These are phyloP conservation scores for Brachionus sp. DNA, from an alignment of 1,140 invertebrate genomes.

Conservation along the genomic window DNA sequence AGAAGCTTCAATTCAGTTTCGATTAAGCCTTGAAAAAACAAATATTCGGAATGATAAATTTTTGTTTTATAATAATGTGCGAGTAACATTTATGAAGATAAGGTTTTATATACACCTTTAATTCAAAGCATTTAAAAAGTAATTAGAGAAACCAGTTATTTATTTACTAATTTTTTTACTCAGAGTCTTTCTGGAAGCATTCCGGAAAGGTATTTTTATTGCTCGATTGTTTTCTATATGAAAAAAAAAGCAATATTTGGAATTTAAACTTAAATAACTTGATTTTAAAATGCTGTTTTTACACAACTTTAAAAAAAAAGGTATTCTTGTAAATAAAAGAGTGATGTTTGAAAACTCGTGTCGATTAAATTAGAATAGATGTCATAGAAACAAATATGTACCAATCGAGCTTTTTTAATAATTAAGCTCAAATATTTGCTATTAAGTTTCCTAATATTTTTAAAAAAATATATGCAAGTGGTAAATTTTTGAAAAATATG, in stretches of 20 bases:
- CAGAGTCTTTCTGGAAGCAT: not conserved
- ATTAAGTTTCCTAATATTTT: not conserved
- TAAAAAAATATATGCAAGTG: not conserved
- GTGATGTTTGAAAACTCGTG: not conserved
- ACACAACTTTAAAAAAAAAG: not conserved
- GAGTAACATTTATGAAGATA: constrained; percentile 22
- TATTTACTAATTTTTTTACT: not conserved
- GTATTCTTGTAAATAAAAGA: not conserved
- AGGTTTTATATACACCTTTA: constrained; percentile 22
- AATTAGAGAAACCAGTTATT: not conserved
- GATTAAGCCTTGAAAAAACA: constrained; percentile 28
- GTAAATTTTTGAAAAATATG: not conserved
- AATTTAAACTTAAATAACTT: not conserved
- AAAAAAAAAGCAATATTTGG: not conserved
- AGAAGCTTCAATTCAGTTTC: not conserved
- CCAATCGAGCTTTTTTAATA: not conserved
- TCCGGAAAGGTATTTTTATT: not conserved
- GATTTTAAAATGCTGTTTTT: not conserved
- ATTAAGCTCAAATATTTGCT: not conserved
- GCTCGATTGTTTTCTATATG: not conserved
- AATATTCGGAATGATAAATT: not conserved
- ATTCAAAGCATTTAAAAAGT: not conserved
- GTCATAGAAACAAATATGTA: not conserved
- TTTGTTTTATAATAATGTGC: not conserved
- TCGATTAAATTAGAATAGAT: not conserved